Conservation (phyloP, 1,140 invertebrate species). For the Sipha flava region DNA sequence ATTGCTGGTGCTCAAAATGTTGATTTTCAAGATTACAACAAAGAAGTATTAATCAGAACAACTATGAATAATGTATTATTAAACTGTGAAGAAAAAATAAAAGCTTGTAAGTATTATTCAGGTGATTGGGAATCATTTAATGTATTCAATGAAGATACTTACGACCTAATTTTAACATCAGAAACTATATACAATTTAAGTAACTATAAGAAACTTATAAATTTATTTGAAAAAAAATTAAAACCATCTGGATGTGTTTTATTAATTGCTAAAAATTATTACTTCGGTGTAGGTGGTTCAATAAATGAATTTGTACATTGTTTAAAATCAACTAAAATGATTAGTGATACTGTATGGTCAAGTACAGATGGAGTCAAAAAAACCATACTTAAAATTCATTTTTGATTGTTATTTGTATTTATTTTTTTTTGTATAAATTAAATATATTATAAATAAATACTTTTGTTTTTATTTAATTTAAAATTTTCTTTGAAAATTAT, state of each 20-base stretch:
- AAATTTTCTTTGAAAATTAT: too few species aligned
- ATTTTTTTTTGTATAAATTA: neutral
- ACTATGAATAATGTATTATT: slow-evolving; percentile 72
- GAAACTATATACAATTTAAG: slow-evolving; percentile 84
- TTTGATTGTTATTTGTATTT: neutral
- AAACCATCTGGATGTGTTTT: slow-evolving; percentile 52
- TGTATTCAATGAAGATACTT: slow-evolving; percentile 49
- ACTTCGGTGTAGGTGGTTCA: slow-evolving; percentile 84
- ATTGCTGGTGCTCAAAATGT: slow-evolving; percentile 54
- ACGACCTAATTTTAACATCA: slow-evolving; percentile 75
- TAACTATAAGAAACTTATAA: slow-evolving; percentile 65
- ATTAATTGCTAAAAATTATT: slow-evolving; percentile 69
- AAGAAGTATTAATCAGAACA: slow-evolving; percentile 59
- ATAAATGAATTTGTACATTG: slow-evolving; percentile 60
- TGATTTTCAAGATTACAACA: slow-evolving; percentile 85
- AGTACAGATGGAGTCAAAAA: slow-evolving; percentile 24
- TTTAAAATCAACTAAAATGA: slow-evolving; percentile 1
- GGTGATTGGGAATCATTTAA: slow-evolving; percentile 71
- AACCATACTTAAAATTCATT: slow-evolving; percentile 3
- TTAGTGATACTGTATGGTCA: neutral
- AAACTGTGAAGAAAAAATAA: slow-evolving; percentile 48
- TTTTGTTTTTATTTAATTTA: neutral
- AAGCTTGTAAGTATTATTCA: slow-evolving; percentile 54
- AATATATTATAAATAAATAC: neutral
- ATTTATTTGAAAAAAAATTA: slow-evolving; percentile 59